A percentile compares a stretch with the other conserved stretches of the same genome.
phyloP scores from a whole-genome alignment of 1,140 invertebrate species.

The Capitella teleta region DNA sequence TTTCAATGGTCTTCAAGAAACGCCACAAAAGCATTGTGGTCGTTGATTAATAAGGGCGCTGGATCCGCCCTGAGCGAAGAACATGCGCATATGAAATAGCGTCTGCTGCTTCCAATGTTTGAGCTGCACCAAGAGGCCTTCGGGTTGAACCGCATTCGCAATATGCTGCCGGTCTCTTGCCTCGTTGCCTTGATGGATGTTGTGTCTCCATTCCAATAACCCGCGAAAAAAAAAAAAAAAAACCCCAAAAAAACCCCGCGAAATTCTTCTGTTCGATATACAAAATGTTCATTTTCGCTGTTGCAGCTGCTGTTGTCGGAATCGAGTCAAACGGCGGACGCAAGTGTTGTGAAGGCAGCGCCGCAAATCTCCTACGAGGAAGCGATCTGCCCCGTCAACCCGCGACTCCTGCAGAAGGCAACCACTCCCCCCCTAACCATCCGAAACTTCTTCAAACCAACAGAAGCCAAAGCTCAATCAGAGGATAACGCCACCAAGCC shows the following conservation, averaged over 20 bases:
- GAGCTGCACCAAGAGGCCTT: too few species aligned
- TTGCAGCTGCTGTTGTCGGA: background rate
- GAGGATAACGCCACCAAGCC: background rate
- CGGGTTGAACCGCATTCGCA: too few species aligned
- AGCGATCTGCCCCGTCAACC: conserved; percentile 18
- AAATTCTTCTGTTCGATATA: background rate
- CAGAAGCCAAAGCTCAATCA: background rate
- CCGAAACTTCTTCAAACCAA: conserved; percentile 29
- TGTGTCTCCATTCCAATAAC: too few species aligned
- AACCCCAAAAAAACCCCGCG: background rate
- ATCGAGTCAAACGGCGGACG: background rate
- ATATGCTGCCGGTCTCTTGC: too few species aligned
- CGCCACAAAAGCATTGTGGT: too few species aligned
- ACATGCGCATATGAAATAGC: too few species aligned
- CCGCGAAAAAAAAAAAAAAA: background rate
- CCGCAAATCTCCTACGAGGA: conserved; percentile 11
- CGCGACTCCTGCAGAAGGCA: conserved; percentile 21
- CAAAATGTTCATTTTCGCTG: background rate
- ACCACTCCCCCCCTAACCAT: conserved; percentile 28
- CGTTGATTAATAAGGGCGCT: too few species aligned
- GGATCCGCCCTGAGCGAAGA: too few species aligned
- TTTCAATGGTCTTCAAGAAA: too few species aligned
- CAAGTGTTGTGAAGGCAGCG: background rate
- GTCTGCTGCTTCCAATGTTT: too few species aligned
- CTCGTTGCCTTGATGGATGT: too few species aligned